phyloP scores from a whole-genome alignment of 2,113 vertebrate genomes.

The Spermophilus dauricus region DNA sequence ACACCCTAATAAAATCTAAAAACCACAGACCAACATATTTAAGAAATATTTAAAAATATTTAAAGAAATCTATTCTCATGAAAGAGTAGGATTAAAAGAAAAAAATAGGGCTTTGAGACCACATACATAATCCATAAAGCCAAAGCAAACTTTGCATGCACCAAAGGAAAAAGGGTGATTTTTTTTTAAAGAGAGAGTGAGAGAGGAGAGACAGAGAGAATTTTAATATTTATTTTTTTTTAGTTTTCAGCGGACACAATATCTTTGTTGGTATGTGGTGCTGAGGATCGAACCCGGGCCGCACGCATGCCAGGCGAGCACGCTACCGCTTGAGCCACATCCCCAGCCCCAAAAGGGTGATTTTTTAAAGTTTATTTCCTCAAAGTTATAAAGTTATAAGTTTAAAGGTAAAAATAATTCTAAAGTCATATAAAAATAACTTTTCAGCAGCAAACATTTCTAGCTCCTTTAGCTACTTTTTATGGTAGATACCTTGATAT shows the following conservation, averaged over 20 bases:
- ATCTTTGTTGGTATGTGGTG: too few species aligned
- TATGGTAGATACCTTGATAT: background rate
- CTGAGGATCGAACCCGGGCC: too few species aligned
- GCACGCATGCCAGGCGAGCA: too few species aligned
- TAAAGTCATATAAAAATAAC: background rate
- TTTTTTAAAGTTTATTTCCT: background rate
- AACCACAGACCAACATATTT: background rate
- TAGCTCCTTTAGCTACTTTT: background rate
- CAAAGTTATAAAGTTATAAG: background rate
- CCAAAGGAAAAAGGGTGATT: background rate
- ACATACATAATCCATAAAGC: background rate
- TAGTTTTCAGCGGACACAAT: too few species aligned
- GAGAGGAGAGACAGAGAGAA: too few species aligned
- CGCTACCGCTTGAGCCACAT: too few species aligned
- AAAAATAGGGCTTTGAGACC: background rate
- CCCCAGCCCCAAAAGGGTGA: background rate
- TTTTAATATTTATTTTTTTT: too few species aligned
- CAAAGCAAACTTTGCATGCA: background rate
- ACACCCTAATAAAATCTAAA: background rate
- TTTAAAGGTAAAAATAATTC: slow-evolving; percentile 16
- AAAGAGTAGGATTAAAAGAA: background rate
- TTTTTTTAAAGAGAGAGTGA: too few species aligned
- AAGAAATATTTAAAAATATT: background rate
- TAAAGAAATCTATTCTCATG: background rate
- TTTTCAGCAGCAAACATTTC: slow-evolving; percentile 12